Evolutionary conservation across 2,888 invertebrate species (phyloP).

Genomic region (Malachius bipustulatus): DNA sequence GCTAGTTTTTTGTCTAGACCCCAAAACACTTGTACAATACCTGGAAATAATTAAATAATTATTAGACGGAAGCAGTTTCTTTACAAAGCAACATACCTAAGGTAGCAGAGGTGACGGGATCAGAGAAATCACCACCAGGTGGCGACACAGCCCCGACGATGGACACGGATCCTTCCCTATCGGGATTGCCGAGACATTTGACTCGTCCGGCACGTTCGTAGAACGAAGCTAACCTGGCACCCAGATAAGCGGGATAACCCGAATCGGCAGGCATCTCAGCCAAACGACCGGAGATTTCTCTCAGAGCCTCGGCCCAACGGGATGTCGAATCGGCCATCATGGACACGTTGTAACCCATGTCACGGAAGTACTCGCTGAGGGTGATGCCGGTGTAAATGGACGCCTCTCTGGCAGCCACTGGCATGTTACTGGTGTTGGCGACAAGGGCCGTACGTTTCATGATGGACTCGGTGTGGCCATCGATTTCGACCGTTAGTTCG

Average conservation of each 20-base stretch:
- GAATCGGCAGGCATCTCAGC: slow-evolving; percentile 99
- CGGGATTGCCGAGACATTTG: slow-evolving; percentile 94
- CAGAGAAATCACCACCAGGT: slow-evolving; percentile 99
- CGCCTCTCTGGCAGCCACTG: slow-evolving; percentile 98
- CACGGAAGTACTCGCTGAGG: slow-evolving; percentile 97
- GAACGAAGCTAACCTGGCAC: slow-evolving; percentile 96
- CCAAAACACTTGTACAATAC: slow-evolving; percentile 99
- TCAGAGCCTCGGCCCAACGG: slow-evolving; percentile 98
- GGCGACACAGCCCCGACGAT: slow-evolving; percentile 99
- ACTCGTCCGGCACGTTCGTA: slow-evolving; percentile 99
- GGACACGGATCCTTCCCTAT: slow-evolving; percentile 96
- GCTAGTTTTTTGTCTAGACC: slow-evolving; percentile 97
- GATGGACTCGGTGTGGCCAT: slow-evolving; percentile 93
- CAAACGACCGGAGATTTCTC: slow-evolving; percentile 96
- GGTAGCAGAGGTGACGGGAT: slow-evolving; percentile 98
- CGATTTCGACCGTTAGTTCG: slow-evolving; percentile 93
- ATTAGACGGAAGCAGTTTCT: slow-evolving; percentile 6
- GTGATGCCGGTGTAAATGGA: slow-evolving; percentile 99
- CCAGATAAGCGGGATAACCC: slow-evolving; percentile 98
- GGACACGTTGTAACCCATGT: slow-evolving; percentile 99
- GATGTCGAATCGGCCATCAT: slow-evolving; percentile 99
- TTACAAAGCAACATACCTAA: slow-evolving; percentile 37
- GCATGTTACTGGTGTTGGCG: slow-evolving; percentile 99
- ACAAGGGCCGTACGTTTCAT: slow-evolving; percentile 99
- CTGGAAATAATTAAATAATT: slow-evolving; percentile 28